phyloP scores from a whole-genome alignment of 2,888 invertebrate species.

The Pachydiplax longipennis region DNA sequence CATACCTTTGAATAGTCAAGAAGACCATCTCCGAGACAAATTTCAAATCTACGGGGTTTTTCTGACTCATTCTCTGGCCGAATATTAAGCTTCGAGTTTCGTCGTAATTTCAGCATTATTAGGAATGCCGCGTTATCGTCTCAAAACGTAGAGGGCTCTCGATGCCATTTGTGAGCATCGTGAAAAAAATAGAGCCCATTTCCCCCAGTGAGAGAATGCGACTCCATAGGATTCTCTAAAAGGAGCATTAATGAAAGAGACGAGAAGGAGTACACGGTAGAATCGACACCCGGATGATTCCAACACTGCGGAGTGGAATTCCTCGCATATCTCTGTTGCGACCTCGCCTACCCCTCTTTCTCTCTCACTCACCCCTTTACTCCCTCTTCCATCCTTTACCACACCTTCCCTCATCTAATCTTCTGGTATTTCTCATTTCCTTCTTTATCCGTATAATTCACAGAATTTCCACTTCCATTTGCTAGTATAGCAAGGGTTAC shows the following conservation, averaged over 20 bases:
- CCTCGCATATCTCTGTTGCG: conserved; percentile 10
- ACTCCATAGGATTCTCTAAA: background rate
- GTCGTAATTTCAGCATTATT: no score
- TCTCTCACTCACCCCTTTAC: background rate
- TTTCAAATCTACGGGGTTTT: no score
- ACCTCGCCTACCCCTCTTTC: background rate
- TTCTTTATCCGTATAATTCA: background rate
- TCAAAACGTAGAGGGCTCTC: background rate
- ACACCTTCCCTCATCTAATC: background rate
- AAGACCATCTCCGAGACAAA: no score
- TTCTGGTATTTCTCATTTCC: background rate
- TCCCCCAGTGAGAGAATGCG: background rate
- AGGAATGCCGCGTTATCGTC: background rate
- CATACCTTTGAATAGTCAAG: no score
- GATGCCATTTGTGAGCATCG: background rate
- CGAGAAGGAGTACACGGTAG: background rate
- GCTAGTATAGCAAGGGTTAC: no score
- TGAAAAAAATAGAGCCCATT: background rate
- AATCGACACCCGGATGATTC: conserved; percentile 25
- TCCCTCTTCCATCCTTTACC: background rate
- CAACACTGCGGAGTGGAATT: background rate
- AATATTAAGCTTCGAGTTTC: no score
- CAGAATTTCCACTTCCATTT: no score
- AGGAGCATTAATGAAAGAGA: conserved; percentile 4
- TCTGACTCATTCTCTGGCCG: no score